Conservation (phyloP, 2,113 vertebrate genomes). For the Dasyornis broadbenti region DNA sequence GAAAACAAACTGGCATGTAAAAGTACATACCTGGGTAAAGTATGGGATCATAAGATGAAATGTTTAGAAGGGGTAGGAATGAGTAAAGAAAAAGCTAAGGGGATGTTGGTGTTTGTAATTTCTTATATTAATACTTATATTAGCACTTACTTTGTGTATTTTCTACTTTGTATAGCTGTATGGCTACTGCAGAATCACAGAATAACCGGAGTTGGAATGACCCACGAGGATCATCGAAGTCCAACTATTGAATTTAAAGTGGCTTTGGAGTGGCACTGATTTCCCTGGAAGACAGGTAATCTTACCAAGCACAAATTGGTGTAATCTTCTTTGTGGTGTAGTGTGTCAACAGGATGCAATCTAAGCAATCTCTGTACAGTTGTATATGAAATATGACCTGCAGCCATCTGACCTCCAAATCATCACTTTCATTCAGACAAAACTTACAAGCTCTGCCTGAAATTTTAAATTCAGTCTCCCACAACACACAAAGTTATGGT, state of each 20-base stretch:
- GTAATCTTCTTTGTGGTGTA: not conserved
- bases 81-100: not conserved
- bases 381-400: not conserved
- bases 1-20: not conserved
- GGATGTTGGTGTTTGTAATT: not conserved
- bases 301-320: not conserved
- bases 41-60: not conserved
- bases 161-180: not conserved
- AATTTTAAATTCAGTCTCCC: not conserved
- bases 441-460: not conserved
- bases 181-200: not conserved
- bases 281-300: not conserved
- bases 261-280: not conserved
- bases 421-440: not conserved
- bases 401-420: not conserved
- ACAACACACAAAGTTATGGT: not conserved
- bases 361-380: not conserved
- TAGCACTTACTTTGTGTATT: not conserved
- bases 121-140: not conserved
- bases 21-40: not conserved
- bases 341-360: not conserved
- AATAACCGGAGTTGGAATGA: not conserved
- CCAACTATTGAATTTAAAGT: not conserved
- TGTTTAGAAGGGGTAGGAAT: not conserved
- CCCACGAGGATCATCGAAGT: rapidly evolving